These are phyloP conservation scores for Rhamnusium bicolor DNA, from an alignment of 2,888 invertebrate species.

Conservation along the genomic window DNA sequence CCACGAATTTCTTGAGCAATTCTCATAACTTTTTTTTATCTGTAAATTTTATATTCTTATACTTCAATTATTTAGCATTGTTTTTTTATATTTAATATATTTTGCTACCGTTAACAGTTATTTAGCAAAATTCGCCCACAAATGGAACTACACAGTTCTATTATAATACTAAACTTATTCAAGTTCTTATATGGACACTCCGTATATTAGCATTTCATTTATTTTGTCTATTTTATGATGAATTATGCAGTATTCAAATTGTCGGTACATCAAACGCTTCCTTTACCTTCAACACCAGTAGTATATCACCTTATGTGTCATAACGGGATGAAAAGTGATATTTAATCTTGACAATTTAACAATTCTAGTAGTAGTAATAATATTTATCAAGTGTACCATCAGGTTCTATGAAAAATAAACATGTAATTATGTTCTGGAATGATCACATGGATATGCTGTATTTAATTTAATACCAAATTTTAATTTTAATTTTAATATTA, in stretches of 20 bases:
- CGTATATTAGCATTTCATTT: background rate
- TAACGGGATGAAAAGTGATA: constrained; percentile 22
- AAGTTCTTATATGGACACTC: background rate
- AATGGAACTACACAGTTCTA: no score
- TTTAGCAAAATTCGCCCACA: no score
- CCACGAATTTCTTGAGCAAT: no score
- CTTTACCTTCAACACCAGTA: constrained; percentile 6
- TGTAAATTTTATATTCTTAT: no score
- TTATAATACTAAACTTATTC: no score
- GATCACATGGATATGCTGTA: background rate
- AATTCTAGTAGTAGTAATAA: constrained; percentile 12
- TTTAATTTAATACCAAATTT: no score
- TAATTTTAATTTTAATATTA: no score
- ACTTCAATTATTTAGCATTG: no score
- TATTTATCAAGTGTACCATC: constrained; percentile 24
- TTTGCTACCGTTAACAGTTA: no score
- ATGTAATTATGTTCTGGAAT: background rate
- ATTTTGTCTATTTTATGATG: constrained; percentile 7
- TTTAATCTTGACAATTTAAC: constrained; percentile 26
- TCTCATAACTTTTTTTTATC: no score
- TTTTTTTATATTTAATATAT: no score
- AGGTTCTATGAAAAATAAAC: background rate
- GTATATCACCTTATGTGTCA: constrained; percentile 14
- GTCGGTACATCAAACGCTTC: constrained; percentile 18
- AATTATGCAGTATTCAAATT: constrained; percentile 18